Base-by-base conservation (phyloP, 2,113 vertebrate species). In the Ploceus nigricollis region DNA sequence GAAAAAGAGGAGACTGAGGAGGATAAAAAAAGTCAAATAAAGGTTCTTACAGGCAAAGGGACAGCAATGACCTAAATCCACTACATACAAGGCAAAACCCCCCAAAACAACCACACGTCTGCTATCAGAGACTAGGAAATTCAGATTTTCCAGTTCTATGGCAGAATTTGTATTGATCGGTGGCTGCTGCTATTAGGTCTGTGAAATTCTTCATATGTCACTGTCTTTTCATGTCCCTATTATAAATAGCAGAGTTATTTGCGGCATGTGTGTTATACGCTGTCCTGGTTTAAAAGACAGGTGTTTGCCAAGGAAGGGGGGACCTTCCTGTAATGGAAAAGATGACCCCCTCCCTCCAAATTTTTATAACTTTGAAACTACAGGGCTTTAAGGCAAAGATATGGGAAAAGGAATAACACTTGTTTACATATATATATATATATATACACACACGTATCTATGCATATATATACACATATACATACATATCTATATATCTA, bases 291-390 rank as follows among this genome's bases (percentile, higher is more conserved):
- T 56, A 24, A 56, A 75, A 75, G 12, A n/a, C 19, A 40, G 4
- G 5, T n/a, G 30, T 40, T 15, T 47, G 15, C 19, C 15, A 40
- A 64, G 28, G 28, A 83, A 37, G 14, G 13, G 0, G 0, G 6
- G 27, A 45, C 17, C 22, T 72, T 72, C 8, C 33, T 33, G 48
- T 7, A 53, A 45, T 14, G 21, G 33, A 53, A 33, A 37, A 53
- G 10, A 37, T 33, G 10, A 45, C 5, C 2, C 3, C 16, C 4
- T 53, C 25, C 25, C 39, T 63, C 17, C 21, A 63, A 53, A 53
- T 37, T 35, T 33, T 22, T 53, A 14, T 33, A 22, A 45, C 22
- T 45, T 44, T 53, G 39, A 45, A 53, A 45, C 25, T 14, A 61
- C 0, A 1, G 10, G 33, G 27, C 47, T 53, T 72, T 44, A 33